Evolutionary conservation across 2,888 invertebrate species (phyloP), one percentile per base, ranked within the genome.

Genomic region (Drosophila merina): DNA sequence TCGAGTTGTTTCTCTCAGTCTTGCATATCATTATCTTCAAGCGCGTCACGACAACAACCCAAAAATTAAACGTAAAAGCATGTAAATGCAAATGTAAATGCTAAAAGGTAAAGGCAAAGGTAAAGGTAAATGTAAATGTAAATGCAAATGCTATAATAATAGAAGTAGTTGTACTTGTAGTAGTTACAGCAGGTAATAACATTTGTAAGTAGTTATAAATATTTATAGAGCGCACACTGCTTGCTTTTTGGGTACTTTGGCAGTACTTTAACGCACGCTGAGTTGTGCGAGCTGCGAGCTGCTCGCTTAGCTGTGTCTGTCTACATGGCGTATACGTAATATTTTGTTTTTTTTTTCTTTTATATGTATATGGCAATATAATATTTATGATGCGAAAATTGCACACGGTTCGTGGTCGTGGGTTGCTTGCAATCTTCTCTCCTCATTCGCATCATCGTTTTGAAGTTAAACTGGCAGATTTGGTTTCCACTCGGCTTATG

Each of bases 401-500:
- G 80, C 75, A 48, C 48, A 71, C 48, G 56, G 75, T 75, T 73
- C 80, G 20, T 44, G 44, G 44, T 79, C 75, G 76, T 86, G 78
- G 74, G 54, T 74, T 75, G 62, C 51, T 60, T 75, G 77, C 79
- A 86, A 83, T 84, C 74, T 57, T 72, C 73, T 47, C 47, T 47
- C 47, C 60, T 38, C 44, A 56, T 52, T 28, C 63, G 51, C 20
- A 20, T 57, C 77, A 60, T 55, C 26, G 66, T 64, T 30, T 33
- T 62, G 71, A 60, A 58, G 44, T 73, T 75, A 51, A 73, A 63
- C 59, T 85, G 78, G 71, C 63, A 95, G 95, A 95, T 95, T 95
- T 95, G 95, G 95, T 95, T 95, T 95, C 95, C 95, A 95, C 94
- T 94, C 93, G 94, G 94, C 93, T 93, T 93, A 72, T 48, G 78